These are phyloP conservation scores for Diarsia brunnea DNA, from an alignment of 2,888 invertebrate species.

Conservation along the genomic window DNA sequence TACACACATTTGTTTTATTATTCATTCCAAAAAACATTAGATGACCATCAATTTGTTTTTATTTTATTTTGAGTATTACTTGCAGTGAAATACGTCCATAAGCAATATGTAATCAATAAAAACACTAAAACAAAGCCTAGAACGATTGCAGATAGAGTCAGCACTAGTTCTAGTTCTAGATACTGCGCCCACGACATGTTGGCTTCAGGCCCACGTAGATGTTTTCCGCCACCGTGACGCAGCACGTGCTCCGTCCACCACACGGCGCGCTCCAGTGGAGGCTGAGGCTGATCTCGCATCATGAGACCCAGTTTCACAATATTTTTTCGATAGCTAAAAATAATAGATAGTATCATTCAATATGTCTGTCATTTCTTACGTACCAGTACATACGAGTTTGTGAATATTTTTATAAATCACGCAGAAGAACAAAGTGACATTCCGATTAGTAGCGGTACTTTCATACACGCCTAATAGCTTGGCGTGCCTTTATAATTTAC, in stretches of 20 bases:
- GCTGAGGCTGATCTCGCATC: constrained; percentile 53
- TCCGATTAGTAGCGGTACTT: background rate
- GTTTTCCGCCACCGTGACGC: constrained; percentile 69
- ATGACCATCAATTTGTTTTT: background rate
- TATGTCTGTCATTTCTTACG: background rate
- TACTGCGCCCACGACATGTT: constrained; percentile 48
- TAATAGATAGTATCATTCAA: background rate
- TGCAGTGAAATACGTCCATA: background rate
- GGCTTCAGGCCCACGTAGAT: constrained; percentile 70
- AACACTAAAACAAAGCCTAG: background rate
- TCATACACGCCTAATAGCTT: background rate
- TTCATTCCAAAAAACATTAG: background rate
- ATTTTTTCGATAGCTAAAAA: constrained; percentile 40
- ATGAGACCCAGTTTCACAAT: constrained; percentile 25
- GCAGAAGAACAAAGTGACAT: background rate
- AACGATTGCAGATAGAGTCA: background rate
- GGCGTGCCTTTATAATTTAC: background rate
- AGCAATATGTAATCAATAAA: background rate
- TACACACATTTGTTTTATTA: background rate
- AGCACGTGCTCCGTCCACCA: constrained; percentile 77
- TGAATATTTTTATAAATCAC: background rate
- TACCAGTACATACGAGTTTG: background rate
- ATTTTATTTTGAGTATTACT: background rate
- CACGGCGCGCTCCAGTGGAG: constrained; percentile 69
- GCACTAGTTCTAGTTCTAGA: constrained; percentile 38